These are phyloP conservation scores for Aphidius ervi DNA, from an alignment of 1,140 invertebrate species.

Conservation along the genomic window DNA sequence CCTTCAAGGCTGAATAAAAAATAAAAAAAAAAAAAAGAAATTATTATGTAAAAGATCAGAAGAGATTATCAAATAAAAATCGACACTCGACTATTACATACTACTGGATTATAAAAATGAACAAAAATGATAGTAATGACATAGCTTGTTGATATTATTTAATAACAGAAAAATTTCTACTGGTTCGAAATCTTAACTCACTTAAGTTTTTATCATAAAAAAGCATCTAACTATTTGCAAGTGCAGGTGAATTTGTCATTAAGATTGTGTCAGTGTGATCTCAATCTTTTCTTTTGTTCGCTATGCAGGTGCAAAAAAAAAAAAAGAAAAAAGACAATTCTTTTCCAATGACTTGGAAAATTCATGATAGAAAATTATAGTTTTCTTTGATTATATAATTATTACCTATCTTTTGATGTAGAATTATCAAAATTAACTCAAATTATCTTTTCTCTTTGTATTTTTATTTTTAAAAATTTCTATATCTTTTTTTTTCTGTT, in stretches of 20 bases:
- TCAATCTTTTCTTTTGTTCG: slow-evolving; percentile 10
- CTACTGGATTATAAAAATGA: background rate
- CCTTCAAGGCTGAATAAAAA: slow-evolving; percentile 1
- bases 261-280: too few relatives aligned
- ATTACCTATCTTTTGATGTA: too few relatives aligned
- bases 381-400: too few relatives aligned
- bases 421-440: too few relatives aligned
- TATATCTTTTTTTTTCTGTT: too few relatives aligned
- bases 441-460: too few relatives aligned
- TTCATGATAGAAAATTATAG: too few relatives aligned
- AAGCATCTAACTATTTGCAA: slow-evolving; percentile 11
- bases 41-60: slow-evolving; percentile 1
- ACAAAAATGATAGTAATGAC: too few relatives aligned
- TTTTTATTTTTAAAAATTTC: too few relatives aligned
- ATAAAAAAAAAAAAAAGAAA: background rate
- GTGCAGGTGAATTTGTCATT: slow-evolving; percentile 12
- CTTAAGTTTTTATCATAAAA: slow-evolving; percentile 3
- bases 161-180: too few relatives aligned
- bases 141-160: too few relatives aligned
- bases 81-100: background rate
- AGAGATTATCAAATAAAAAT: background rate
- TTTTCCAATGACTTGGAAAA: background rate
- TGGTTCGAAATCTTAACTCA: background rate
- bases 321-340: background rate
- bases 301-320: slow-evolving; percentile 11